Evolutionary conservation across 2,113 vertebrate genomes (phyloP), one percentile per base, ranked within the genome.

Genomic region (Pholis gunnellus): DNA sequence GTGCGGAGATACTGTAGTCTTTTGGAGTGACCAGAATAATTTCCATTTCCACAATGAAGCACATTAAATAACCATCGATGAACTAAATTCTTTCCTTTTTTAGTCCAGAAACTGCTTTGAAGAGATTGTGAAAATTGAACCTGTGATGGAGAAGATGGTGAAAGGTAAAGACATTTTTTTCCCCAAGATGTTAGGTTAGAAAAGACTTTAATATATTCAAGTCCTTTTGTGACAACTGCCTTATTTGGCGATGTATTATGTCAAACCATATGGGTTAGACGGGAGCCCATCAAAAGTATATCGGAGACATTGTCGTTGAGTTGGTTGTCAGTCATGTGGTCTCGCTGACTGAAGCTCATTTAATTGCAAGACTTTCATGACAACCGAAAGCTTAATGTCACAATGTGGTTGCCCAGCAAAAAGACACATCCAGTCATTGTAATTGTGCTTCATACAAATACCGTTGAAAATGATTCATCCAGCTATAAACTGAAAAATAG

Each of bases 61-160:
- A 38, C 22, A 65, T 59, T 9, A 42, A 52, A 31, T n/a, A 67
- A 70, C 11, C 38, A 72, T 2, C 70, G 18, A 86, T 76, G 0
- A 59, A 44, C 3, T 17, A 25, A 73, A 76, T 56, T 25, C 8
- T 40, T 73, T 29, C 61, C 25, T 89, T 72, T 83, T 79, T 73
- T 72, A 96, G 96, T 90, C 95, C 18, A 94, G 92, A 81, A 82
- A 66, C 11, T 94, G 94, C 82, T 96, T 94, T 91, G 84, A 91
- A 84, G 95, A 93, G 79, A 91, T 95, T 72, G 11, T 84, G 70
- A 88, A 94, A 68, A 93, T 95, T 64, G 93, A 95, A 44, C 91
- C 93, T 57, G 84, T 65, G 44, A 92, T 13, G 52, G 82, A 91
- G 59, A 90, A 87, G 17, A 86, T 95, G 75, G 87, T 92, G 2